phyloP scores from a whole-genome alignment of 2,888 invertebrate genomes.

The Alsophila aescularia region DNA sequence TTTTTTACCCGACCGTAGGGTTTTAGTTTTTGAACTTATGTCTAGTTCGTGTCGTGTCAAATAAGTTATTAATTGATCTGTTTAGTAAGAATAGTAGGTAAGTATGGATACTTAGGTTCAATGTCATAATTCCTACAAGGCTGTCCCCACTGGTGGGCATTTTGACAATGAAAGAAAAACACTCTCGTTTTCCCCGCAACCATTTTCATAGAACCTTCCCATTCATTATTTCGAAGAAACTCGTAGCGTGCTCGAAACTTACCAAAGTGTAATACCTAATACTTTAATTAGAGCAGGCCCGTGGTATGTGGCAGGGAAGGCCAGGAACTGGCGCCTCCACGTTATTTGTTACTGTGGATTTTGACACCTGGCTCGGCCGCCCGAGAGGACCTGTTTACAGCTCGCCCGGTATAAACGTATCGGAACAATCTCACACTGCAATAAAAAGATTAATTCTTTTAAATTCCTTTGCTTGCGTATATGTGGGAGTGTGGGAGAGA shows the following conservation, averaged over 20 bases:
- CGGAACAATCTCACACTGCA: slow-evolving; percentile 27
- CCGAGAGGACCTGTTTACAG: slow-evolving; percentile 21
- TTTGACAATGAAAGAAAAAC: too few species aligned
- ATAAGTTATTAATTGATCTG: too few species aligned
- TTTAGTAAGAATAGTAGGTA: too few species aligned
- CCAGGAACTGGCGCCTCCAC: slow-evolving; percentile 29
- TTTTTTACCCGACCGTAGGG: too few species aligned
- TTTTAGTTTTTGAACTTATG: too few species aligned
- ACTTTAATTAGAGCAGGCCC: slow-evolving; percentile 30
- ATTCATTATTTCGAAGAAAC: too few species aligned
- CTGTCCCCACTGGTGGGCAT: too few species aligned
- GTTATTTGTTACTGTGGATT: slow-evolving; percentile 37
- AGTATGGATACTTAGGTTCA: too few species aligned
- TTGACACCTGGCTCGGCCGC: slow-evolving; percentile 34
- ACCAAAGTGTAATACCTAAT: slow-evolving; percentile 27
- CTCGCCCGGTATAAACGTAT: slow-evolving; percentile 8
- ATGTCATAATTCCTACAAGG: too few species aligned
- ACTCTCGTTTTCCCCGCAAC: too few species aligned
- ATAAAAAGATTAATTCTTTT: slow-evolving; percentile 32
- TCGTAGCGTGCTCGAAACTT: background rate
- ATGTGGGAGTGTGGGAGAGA: slow-evolving; percentile 22
- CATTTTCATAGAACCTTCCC: too few species aligned
- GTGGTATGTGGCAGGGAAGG: slow-evolving; percentile 29
- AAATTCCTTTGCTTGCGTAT: slow-evolving; percentile 21
- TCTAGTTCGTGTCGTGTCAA: too few species aligned